Percentiles rank a stretch among this genome's conserved stretches.
Evolutionary conservation across 2,888 invertebrate species (phyloP).

Genomic region (Dryomyza anilis): DNA sequence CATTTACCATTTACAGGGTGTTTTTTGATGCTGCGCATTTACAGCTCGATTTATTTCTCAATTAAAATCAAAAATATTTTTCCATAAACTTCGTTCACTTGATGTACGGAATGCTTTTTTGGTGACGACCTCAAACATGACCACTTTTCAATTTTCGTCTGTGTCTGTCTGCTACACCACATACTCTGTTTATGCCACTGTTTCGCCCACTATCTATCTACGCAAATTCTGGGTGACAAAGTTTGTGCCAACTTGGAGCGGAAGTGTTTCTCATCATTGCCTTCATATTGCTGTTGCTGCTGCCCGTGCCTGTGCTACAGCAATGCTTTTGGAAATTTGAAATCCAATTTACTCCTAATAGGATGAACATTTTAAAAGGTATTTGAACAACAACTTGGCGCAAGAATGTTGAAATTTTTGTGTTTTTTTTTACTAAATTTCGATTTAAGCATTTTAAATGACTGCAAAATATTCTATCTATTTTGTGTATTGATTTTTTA

Average conservation of each 20-base stretch:
- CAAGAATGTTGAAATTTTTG: neutral
- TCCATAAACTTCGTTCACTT: neutral
- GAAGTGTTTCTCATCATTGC: slow-evolving; percentile 22
- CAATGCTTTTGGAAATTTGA: slow-evolving; percentile 20
- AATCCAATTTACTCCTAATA: slow-evolving; percentile 25
- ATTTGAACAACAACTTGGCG: neutral
- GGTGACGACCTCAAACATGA: slow-evolving; percentile 15
- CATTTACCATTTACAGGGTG: slow-evolving; percentile 2
- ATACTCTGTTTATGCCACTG: neutral
- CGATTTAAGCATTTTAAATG: too few species aligned
- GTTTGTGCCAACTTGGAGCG: slow-evolving; percentile 16
- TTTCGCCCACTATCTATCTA: neutral
- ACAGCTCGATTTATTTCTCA: slow-evolving; percentile 20
- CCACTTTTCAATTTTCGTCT: slow-evolving; percentile 25
- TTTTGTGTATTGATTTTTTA: too few species aligned
- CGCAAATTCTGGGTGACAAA: slow-evolving; percentile 12
- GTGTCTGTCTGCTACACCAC: neutral
- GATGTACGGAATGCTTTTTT: neutral
- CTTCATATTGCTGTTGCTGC: neutral
- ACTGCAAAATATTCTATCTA: too few species aligned
- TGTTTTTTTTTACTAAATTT: too few species aligned
- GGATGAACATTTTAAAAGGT: slow-evolving; percentile 20
- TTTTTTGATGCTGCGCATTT: neutral
- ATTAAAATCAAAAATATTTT: slow-evolving; percentile 22
- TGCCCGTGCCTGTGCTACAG: neutral